These are phyloP conservation scores for Ectemnius cavifrons DNA, from an alignment of 2,888 invertebrate species.

Conservation along the genomic window DNA sequence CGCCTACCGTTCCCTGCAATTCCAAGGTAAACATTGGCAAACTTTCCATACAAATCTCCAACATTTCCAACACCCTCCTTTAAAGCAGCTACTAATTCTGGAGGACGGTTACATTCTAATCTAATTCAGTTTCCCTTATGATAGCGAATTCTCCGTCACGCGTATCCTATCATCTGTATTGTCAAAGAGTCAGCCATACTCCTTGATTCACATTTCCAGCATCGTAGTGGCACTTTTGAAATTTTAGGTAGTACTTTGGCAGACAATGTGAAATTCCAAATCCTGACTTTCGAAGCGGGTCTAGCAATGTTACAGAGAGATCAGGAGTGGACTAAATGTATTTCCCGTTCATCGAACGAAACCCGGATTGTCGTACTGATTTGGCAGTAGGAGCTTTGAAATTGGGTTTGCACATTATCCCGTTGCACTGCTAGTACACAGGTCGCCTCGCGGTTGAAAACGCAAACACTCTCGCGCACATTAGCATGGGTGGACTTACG, in stretches of 20 bases:
- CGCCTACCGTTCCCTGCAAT: background rate
- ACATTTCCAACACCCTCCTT: slow-evolving; percentile 7
- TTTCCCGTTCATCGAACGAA: background rate
- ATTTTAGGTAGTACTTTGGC: too few relatives aligned
- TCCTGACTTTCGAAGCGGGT: too few relatives aligned
- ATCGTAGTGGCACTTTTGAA: too few relatives aligned
- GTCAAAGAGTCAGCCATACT: too few relatives aligned
- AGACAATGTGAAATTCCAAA: too few relatives aligned
- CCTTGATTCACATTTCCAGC: too few relatives aligned
- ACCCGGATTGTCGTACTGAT: background rate
- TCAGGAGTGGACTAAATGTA: background rate
- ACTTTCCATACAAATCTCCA: slow-evolving; percentile 25
- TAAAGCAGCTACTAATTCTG: slow-evolving; percentile 28
- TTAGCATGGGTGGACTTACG: slow-evolving; percentile 32
- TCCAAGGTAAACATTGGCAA: slow-evolving; percentile 22
- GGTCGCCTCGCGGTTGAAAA: slow-evolving; percentile 14
- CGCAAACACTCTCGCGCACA: slow-evolving; percentile 19
- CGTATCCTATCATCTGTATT: too few relatives aligned
- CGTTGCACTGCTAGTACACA: background rate
- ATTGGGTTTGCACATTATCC: slow-evolving; percentile 37
- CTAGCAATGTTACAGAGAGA: too few relatives aligned
- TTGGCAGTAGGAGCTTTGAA: slow-evolving; percentile 11
- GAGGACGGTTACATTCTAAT: background rate
- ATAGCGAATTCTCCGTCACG: too few relatives aligned
- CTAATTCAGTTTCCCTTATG: too few relatives aligned